These are phyloP conservation scores for Campopleginae sp. DNA, from an alignment of 2,888 invertebrate genomes.

Conservation along the genomic window DNA sequence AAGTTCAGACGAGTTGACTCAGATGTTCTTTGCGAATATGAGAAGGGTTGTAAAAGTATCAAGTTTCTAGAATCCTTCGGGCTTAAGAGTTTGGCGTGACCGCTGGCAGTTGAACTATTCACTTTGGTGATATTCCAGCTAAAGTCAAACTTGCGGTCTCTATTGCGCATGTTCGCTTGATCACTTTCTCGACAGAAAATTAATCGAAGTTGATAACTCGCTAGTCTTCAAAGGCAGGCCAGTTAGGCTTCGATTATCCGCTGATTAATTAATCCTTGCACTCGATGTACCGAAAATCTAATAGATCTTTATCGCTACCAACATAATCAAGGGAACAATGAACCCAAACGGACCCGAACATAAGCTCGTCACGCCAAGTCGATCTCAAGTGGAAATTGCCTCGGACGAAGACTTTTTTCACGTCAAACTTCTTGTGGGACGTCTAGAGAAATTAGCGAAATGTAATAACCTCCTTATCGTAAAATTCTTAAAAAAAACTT, in stretches of 20 bases:
- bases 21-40: background rate
- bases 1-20: background rate
- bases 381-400: background rate
- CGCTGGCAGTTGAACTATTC: background rate
- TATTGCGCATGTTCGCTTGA: background rate
- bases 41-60: background rate
- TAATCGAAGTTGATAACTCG: background rate
- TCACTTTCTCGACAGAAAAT: background rate
- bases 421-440: background rate
- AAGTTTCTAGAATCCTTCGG: background rate
- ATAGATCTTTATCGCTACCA: background rate
- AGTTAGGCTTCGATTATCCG: background rate
- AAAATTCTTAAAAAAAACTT: background rate
- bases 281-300: background rate
- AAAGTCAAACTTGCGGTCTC: background rate
- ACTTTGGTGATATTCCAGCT: background rate
- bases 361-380: background rate
- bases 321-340: background rate
- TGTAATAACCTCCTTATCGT: background rate
- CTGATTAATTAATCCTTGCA: background rate
- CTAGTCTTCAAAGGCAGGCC: background rate
- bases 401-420: background rate
- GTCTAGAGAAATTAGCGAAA: background rate
- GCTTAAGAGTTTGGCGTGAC: constrained; percentile 1
- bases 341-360: background rate